phyloP scores from a whole-genome alignment of 2,888 invertebrate genomes.

The Netelia virgata region DNA sequence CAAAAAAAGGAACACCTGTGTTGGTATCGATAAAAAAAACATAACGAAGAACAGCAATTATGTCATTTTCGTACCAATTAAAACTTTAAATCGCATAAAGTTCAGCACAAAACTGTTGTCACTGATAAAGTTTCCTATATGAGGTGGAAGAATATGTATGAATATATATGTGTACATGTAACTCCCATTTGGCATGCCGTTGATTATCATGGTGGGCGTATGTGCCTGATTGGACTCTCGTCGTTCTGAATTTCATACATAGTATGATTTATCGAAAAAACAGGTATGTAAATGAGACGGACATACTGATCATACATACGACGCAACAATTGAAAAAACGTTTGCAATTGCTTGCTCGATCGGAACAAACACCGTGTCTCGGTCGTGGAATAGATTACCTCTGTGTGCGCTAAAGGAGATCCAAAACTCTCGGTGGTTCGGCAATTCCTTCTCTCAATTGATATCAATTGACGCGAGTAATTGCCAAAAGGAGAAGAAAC shows the following conservation, averaged over 20 bases:
- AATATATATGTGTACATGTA: neutral
- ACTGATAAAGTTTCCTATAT: too few species aligned
- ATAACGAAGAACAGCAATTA: too few species aligned
- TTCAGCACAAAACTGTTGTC: too few species aligned
- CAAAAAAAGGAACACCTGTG: too few species aligned
- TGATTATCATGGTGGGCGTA: constrained; percentile 49
- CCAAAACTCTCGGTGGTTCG: constrained; percentile 49
- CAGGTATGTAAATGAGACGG: neutral
- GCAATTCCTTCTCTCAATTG: constrained; percentile 62
- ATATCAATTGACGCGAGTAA: constrained; percentile 62
- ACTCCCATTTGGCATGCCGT: constrained; percentile 1
- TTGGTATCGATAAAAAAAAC: too few species aligned
- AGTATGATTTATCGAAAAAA: neutral
- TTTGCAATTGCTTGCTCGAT: constrained; percentile 17
- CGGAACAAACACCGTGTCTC: neutral
- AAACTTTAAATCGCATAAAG: too few species aligned
- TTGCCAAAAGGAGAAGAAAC: constrained; percentile 49
- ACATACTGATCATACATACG: neutral
- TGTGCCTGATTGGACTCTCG: constrained; percentile 27
- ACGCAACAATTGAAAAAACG: neutral
- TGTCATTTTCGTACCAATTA: too few species aligned
- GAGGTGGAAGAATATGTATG: too few species aligned
- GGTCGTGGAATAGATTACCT: constrained; percentile 47
- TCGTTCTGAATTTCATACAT: neutral
- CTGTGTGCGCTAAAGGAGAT: constrained; percentile 27